phyloP scores from a whole-genome alignment of 2,888 invertebrate genomes.

The Syrista parreyssii region DNA sequence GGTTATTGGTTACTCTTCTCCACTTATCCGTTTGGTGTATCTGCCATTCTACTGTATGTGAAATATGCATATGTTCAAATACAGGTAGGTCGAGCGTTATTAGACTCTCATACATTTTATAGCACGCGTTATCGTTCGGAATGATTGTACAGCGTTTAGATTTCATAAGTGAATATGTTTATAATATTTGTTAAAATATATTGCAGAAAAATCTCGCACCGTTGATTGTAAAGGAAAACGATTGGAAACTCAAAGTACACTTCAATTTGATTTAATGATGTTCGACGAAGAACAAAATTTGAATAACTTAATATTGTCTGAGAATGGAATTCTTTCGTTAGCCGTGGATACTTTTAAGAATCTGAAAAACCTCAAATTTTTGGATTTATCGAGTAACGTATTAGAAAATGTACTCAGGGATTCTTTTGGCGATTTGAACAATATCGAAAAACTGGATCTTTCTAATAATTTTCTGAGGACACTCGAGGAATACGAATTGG shows the following conservation, averaged over 20 bases:
- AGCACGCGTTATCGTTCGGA: neutral
- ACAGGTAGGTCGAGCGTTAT: constrained; percentile 36
- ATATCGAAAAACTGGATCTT: constrained; percentile 66
- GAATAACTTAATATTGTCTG: constrained; percentile 67
- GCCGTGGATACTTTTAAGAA: constrained; percentile 68
- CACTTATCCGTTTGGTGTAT: constrained; percentile 18
- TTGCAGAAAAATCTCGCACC: neutral
- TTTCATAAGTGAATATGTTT: neutral
- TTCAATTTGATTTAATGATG: constrained; percentile 38
- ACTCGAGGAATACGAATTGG: constrained; percentile 65
- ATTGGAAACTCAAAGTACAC: constrained; percentile 31
- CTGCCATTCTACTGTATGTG: constrained; percentile 39
- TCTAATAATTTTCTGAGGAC: constrained; percentile 67
- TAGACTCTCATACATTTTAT: neutral
- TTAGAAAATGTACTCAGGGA: constrained; percentile 64
- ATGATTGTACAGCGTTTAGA: neutral
- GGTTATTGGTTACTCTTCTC: constrained; percentile 20
- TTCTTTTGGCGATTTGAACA: constrained; percentile 60
- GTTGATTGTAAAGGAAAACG: constrained; percentile 40
- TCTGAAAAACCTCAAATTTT: constrained; percentile 63
- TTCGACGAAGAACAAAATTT: constrained; percentile 65
- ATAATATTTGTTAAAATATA: neutral
- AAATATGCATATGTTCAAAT: constrained; percentile 41
- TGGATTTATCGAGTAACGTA: constrained; percentile 71
- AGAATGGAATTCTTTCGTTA: constrained; percentile 67